Evolutionary conservation across 1,140 invertebrate species (phyloP).

Genomic region (Antheraea pernyi): DNA sequence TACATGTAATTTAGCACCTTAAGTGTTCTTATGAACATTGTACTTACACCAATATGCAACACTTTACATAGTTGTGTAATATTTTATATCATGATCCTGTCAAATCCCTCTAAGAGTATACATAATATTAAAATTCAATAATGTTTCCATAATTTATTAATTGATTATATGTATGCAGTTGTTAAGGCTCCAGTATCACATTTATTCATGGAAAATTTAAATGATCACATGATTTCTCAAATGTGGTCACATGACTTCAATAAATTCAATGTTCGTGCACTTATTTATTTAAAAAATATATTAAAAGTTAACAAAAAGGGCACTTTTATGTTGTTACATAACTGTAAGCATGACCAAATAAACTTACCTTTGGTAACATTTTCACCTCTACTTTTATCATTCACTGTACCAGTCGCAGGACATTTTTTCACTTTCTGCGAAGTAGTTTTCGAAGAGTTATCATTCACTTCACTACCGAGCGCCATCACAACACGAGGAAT

Average conservation of each 20-base stretch:
- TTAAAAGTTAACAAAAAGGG: constrained; percentile 27
- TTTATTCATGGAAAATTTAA: constrained; percentile 16
- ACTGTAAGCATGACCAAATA: constrained; percentile 66
- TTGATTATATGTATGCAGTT: background rate
- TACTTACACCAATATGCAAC: constrained; percentile 22
- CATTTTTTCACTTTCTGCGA: constrained; percentile 78
- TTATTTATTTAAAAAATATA: constrained; percentile 28
- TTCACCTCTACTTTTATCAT: constrained; percentile 59
- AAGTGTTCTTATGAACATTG: background rate
- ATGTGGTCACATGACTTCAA: constrained; percentile 55
- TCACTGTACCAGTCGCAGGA: constrained; percentile 60
- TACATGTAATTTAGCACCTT: background rate
- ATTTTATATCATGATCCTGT: constrained; percentile 21
- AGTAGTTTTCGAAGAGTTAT: constrained; percentile 70
- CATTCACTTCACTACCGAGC: constrained; percentile 79
- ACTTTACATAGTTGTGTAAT: constrained; percentile 37
- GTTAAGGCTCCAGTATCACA: background rate
- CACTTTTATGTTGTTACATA: constrained; percentile 71
- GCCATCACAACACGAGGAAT: constrained; percentile 80
- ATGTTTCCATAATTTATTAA: background rate
- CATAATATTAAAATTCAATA: background rate
- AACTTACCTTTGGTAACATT: constrained; percentile 75
- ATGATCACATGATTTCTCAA: constrained; percentile 39
- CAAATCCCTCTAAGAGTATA: background rate
- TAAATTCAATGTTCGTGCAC: constrained; percentile 36